A percentile compares a stretch with the other conserved stretches of the same genome.
phyloP scores from a whole-genome alignment of 2,888 invertebrate species.

The Rhynchonema sp. region DNA sequence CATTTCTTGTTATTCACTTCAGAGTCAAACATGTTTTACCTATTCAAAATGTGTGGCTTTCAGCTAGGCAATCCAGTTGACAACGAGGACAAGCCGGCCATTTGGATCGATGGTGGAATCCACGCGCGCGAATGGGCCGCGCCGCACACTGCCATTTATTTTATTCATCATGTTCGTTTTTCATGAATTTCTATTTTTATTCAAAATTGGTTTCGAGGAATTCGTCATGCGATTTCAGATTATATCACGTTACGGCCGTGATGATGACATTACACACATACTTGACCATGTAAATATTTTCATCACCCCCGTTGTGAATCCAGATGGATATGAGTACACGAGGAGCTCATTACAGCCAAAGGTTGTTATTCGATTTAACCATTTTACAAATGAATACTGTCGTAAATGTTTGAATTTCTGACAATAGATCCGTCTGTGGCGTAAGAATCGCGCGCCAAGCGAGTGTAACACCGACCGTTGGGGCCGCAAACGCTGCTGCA shows the following conservation, averaged over 20 bases:
- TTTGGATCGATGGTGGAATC: slow-evolving; percentile 27
- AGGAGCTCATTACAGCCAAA: not conserved
- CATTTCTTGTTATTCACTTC: not conserved
- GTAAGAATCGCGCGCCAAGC: slow-evolving; percentile 14
- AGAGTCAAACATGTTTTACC: too few species aligned
- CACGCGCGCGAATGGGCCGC: slow-evolving; percentile 27
- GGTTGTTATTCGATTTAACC: not conserved
- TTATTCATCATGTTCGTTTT: slow-evolving; percentile 20
- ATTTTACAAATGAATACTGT: not conserved
- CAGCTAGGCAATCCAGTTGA: not conserved
- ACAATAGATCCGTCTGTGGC: slow-evolving; percentile 21
- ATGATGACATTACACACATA: slow-evolving; percentile 5
- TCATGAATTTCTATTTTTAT: not conserved
- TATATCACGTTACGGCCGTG: not conserved
- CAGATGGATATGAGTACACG: slow-evolving; percentile 25
- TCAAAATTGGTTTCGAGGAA: not conserved
- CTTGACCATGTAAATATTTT: slow-evolving; percentile 22
- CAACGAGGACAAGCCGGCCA: slow-evolving; percentile 14
- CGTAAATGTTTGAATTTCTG: not conserved
- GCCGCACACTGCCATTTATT: slow-evolving; percentile 24
- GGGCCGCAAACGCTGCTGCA: slow-evolving; percentile 20
- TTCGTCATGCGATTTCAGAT: slow-evolving; percentile 1
- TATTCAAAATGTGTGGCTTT: too few species aligned
- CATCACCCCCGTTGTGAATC: slow-evolving; percentile 21
- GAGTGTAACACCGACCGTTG: not conserved